These are phyloP conservation scores for Chrysolina haemoptera DNA, from an alignment of 2,888 invertebrate species.

Conservation along the genomic window DNA sequence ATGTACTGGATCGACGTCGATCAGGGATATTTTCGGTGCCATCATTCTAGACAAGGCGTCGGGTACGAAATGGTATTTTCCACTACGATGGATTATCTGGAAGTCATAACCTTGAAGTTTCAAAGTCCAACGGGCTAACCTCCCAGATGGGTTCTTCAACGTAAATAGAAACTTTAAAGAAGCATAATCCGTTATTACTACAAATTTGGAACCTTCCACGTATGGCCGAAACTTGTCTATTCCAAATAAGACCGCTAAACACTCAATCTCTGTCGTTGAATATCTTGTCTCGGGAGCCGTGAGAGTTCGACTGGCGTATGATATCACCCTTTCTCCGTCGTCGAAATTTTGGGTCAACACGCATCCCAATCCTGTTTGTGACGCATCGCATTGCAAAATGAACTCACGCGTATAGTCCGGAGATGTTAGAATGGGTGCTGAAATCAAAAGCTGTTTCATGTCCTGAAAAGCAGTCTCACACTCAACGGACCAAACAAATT, in stretches of 20 bases:
- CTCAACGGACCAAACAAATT: conserved; percentile 42
- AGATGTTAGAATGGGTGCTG: neutral
- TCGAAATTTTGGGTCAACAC: conserved; percentile 45
- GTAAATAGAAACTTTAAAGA: conserved; percentile 6
- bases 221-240: conserved; percentile 47
- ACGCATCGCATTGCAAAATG: conserved; percentile 48
- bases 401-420: conserved; percentile 35
- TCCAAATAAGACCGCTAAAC: conserved; percentile 40
- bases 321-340: conserved; percentile 42
- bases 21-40: neutral
- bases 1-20: neutral
- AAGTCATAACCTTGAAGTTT: conserved; percentile 40
- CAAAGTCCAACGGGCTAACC: conserved; percentile 45
- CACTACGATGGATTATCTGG: conserved; percentile 33
- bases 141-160: conserved; percentile 36
- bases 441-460: conserved; percentile 27
- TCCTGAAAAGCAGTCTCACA: conserved; percentile 38
- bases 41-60: conserved; percentile 46
- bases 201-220: conserved; percentile 41
- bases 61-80: conserved; percentile 40
- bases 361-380: conserved; percentile 43
- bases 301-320: conserved; percentile 45
- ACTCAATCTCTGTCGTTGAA: conserved; percentile 37
- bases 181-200: conserved; percentile 44
- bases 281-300: conserved; percentile 43